phyloP scores from a whole-genome alignment of 2,113 vertebrate species.

The Lota lota region DNA sequence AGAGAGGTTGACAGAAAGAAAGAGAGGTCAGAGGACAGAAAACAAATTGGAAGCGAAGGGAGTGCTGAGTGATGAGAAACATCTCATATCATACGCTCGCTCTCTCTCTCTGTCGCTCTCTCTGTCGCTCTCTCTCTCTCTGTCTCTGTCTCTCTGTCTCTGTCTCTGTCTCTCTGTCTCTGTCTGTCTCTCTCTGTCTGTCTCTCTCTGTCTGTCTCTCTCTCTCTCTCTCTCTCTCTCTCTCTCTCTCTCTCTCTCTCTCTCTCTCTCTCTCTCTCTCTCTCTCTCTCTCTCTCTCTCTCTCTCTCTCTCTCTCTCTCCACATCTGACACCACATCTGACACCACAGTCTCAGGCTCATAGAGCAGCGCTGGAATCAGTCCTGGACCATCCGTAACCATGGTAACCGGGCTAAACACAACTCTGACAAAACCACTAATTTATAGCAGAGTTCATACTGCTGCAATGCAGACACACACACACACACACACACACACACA shows the following conservation, averaged over 20 bases:
- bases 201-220: neutral
- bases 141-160: neutral
- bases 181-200: neutral
- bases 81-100: neutral
- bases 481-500: constrained; percentile 3
- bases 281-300: constrained; percentile 18
- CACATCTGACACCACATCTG: constrained; percentile 48
- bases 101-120: neutral
- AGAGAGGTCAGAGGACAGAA: neutral
- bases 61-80: neutral
- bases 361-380: constrained; percentile 47
- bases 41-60: neutral
- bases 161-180: constrained; percentile 27
- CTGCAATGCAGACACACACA: constrained; percentile 5
- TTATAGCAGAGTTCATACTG: constrained; percentile 44
- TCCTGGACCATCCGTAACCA: constrained; percentile 43
- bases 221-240: neutral
- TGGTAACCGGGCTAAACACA: constrained; percentile 55
- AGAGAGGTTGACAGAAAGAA: neutral
- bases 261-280: too few species aligned
- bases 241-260: too few species aligned
- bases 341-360: constrained; percentile 54
- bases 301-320: constrained; percentile 6
- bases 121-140: constrained; percentile 25
- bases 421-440: constrained; percentile 60